These are phyloP conservation scores for Drosophila nigritarsus DNA, from an alignment of 2,888 invertebrate genomes.

Conservation along the genomic window DNA sequence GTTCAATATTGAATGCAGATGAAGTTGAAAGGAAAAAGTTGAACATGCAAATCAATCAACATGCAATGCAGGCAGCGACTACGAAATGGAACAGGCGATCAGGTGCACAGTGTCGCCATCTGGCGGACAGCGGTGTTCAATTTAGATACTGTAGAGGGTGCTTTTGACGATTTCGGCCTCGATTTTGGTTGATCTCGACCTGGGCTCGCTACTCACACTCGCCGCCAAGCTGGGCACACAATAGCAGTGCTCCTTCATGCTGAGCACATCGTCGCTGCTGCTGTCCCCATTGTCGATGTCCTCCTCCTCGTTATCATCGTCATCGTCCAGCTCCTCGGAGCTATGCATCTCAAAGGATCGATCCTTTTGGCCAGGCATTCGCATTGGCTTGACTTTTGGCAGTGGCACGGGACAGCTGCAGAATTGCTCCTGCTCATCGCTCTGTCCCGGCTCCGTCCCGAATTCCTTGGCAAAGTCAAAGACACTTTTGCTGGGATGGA, in stretches of 20 bases:
- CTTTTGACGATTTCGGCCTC: constrained; percentile 31
- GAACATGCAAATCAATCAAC: constrained; percentile 64
- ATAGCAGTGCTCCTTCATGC: constrained; percentile 84
- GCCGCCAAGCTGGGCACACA: constrained; percentile 83
- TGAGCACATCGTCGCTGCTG: constrained; percentile 81
- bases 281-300: constrained; percentile 65
- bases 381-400: constrained; percentile 39
- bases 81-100: constrained; percentile 27
- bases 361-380: constrained; percentile 47
- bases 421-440: constrained; percentile 69
- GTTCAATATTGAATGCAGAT: constrained; percentile 49
- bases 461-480: constrained; percentile 84
- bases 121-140: constrained; percentile 25
- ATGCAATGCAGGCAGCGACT: constrained; percentile 51
- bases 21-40: constrained; percentile 33
- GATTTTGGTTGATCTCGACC: constrained; percentile 18
- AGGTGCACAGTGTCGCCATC: constrained; percentile 10
- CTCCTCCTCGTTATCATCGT: constrained; percentile 48
- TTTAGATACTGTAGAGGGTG: constrained; percentile 47
- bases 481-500: constrained; percentile 83
- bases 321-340: constrained; percentile 57
- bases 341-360: constrained; percentile 59
- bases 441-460: constrained; percentile 39
- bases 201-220: constrained; percentile 82
- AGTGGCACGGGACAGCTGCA: constrained; percentile 74